Conservation (phyloP, 2,888 invertebrate genomes). For the Lathronympha strigana region DNA sequence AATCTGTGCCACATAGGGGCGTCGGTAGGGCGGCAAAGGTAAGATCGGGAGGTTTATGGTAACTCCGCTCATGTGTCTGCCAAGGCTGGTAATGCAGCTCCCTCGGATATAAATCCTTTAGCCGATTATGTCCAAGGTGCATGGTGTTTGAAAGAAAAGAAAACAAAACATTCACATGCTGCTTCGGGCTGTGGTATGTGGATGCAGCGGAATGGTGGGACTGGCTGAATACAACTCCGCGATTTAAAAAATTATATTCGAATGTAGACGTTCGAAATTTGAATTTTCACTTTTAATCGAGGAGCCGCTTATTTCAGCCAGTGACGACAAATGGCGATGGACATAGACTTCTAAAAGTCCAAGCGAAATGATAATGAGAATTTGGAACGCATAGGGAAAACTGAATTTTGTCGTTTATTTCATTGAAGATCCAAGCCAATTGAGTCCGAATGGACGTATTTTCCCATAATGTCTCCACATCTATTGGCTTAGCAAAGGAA, state of each 20-base stretch:
- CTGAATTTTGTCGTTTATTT: constrained; percentile 49
- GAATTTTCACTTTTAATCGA: constrained; percentile 47
- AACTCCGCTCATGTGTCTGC: constrained; percentile 86
- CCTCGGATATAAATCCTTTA: constrained; percentile 83
- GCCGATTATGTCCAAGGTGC: constrained; percentile 82
- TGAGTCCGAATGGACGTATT: constrained; percentile 52
- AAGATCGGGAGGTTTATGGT: constrained; percentile 83
- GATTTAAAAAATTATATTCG: constrained; percentile 50
- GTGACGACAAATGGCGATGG: constrained; percentile 68
- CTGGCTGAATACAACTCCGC: constrained; percentile 66
- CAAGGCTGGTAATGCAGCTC: constrained; percentile 87
- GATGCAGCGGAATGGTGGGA: constrained; percentile 72
- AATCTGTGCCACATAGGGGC: constrained; percentile 79
- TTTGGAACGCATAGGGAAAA: constrained; percentile 69
- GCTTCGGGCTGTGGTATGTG: constrained; percentile 78
- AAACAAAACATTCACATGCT: constrained; percentile 85
- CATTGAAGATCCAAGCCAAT: constrained; percentile 51
- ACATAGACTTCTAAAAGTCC: constrained; percentile 71
- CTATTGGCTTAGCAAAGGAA: constrained; percentile 66
- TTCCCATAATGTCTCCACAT: constrained; percentile 68
- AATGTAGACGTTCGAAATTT: constrained; percentile 43
- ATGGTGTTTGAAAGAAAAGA: constrained; percentile 83
- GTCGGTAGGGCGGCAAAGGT: constrained; percentile 80
- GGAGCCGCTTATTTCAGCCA: constrained; percentile 57
- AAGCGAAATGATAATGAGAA: constrained; percentile 64